These are phyloP conservation scores for Ypsolopha sequella DNA, from an alignment of 2,888 invertebrate species.

Conservation along the genomic window DNA sequence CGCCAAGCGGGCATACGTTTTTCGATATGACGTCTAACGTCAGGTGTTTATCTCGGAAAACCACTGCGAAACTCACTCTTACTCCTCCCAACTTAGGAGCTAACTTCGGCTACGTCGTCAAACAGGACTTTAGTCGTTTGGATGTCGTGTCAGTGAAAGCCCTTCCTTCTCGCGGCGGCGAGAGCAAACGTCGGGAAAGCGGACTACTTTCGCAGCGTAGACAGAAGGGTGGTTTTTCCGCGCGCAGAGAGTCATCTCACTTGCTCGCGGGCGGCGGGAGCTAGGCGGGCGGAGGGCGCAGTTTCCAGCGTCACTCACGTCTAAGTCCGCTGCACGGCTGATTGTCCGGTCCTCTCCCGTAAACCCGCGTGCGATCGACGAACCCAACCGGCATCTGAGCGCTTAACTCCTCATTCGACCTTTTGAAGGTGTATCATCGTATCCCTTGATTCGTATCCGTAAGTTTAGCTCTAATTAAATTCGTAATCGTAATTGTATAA, in stretches of 20 bases:
- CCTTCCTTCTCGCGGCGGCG: slow-evolving; percentile 43
- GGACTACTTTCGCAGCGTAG: slow-evolving; percentile 57
- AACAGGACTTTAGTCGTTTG: slow-evolving; percentile 32
- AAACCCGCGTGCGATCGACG: slow-evolving; percentile 34
- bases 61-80: not conserved
- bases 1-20: slow-evolving; percentile 67
- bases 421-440: too few relatives aligned
- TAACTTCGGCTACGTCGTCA: not conserved
- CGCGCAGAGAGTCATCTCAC: slow-evolving; percentile 53
- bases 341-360: slow-evolving; percentile 61
- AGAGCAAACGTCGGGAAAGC: slow-evolving; percentile 46
- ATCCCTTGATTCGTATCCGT: too few relatives aligned
- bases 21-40: slow-evolving; percentile 66
- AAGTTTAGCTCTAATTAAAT: too few relatives aligned
- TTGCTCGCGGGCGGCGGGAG: slow-evolving; percentile 57
- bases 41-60: slow-evolving; percentile 58
- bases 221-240: slow-evolving; percentile 61
- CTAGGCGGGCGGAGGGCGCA: slow-evolving; percentile 33
- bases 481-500: too few relatives aligned
- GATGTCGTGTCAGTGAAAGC: slow-evolving; percentile 28
- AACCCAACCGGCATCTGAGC: slow-evolving; percentile 54
- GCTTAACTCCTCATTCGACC: not conserved
- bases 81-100: not conserved
- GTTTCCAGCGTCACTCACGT: slow-evolving; percentile 56
- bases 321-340: slow-evolving; percentile 54